Conservation (phyloP, 2,797 vertebrate species). For the Gallinago stenura region DNA sequence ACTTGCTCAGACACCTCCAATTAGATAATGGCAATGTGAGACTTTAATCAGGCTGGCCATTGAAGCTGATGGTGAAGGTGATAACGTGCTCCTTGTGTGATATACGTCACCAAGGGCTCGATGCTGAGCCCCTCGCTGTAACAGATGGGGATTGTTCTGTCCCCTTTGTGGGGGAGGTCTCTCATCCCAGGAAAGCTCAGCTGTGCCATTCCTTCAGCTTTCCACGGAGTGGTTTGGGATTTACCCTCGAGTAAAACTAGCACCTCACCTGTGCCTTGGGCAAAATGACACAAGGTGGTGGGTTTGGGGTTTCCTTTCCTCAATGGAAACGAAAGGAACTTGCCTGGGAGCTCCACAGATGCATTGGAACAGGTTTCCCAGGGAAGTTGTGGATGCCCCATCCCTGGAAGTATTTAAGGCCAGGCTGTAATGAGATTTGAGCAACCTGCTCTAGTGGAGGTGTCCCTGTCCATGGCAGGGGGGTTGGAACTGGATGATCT, state of each 20-base stretch:
- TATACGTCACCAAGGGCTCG: fast-evolving
- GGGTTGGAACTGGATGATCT: too few relatives aligned
- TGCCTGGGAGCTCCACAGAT: not conserved
- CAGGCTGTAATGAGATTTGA: too few relatives aligned
- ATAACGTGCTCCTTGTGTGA: not conserved
- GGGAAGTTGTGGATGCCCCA: too few relatives aligned
- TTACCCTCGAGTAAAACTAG: not conserved
- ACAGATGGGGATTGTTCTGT: not conserved
- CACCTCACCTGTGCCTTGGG: not conserved
- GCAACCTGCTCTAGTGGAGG: too few relatives aligned
- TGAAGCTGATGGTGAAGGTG: not conserved
- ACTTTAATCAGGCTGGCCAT: not conserved
- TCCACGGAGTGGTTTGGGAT: fast-evolving
- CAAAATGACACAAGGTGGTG: too few relatives aligned
- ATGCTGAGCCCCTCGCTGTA: fast-evolving
- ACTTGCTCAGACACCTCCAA: not conserved
- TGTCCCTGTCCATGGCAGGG: too few relatives aligned
- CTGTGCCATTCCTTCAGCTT: not conserved
- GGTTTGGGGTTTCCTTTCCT: not conserved
- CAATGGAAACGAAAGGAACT: not conserved
- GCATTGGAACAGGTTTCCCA: too few relatives aligned
- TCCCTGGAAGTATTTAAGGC: too few relatives aligned
- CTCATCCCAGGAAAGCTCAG: not conserved
- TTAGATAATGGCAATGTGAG: not conserved
- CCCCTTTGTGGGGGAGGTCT: not conserved